These are phyloP conservation scores for Chalcis sispes DNA, from an alignment of 2,888 invertebrate species.

Conservation along the genomic window DNA sequence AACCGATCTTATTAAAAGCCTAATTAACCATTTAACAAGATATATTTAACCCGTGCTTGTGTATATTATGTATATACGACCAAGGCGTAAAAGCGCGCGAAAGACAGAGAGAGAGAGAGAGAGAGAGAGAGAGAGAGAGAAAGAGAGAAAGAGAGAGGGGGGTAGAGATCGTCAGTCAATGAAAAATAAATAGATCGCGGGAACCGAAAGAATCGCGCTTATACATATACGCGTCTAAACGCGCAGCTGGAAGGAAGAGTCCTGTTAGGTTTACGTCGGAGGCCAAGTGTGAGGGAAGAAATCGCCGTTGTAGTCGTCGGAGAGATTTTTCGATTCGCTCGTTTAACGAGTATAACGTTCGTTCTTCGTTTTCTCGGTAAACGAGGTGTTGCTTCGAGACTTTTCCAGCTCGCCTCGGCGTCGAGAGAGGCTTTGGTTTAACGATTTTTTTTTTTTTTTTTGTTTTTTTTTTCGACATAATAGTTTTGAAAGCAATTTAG, in stretches of 20 bases:
- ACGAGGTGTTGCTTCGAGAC: no score
- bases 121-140: no score
- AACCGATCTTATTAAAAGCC: slow-evolving; percentile 70
- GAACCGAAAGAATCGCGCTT: slow-evolving; percentile 49
- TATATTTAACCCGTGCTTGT: slow-evolving; percentile 68
- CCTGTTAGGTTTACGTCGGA: slow-evolving; percentile 5
- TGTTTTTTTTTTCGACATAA: no score
- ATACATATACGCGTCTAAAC: slow-evolving; percentile 22
- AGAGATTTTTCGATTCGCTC: no score
- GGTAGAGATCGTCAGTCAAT: background rate
- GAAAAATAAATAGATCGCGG: slow-evolving; percentile 51
- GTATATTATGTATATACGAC: background rate
- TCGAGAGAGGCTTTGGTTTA: background rate
- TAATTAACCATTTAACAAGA: slow-evolving; percentile 73
- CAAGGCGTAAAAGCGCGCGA: slow-evolving; percentile 1
- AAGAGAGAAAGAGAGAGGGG: no score
- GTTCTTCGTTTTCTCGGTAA: no score
- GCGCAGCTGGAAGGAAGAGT: background rate
- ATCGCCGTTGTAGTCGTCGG: background rate
- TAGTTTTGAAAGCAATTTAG: no score
- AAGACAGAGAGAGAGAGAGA: no score
- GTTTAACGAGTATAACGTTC: no score
- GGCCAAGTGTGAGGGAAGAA: no score
- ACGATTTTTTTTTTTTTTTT: background rate
- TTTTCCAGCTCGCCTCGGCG: no score